Base-by-base conservation (phyloP, 2,113 vertebrate species). In the Benitochromis conjunctus region DNA sequence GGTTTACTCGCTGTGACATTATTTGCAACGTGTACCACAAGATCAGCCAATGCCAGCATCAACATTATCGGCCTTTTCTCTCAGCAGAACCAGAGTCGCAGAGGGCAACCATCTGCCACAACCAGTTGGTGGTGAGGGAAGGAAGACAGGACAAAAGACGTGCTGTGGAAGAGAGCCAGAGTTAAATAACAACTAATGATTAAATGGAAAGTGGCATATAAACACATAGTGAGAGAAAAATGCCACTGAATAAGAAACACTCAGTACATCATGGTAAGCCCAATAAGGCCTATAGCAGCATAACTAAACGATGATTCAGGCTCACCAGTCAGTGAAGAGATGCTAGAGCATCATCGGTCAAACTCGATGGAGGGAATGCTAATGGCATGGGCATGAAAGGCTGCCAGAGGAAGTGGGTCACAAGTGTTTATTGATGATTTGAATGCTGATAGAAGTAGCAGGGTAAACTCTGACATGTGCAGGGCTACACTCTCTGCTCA, bases 1-100 rank as follows among this genome's bases (percentile, higher is more conserved):
- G 84, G 77, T 86, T 90, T 87, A 79, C 55, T 86, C 58, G 57
- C 89, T 88, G 79, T 89, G 91, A 91, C 92, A 89, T 64, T 51
- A 55, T 58, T 83, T 87, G 80, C 85, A 84, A 87, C 77, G 51
- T 89, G 43, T 38, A 31, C 46, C 6, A 7, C 55, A 78, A 18
- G 66, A 48, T 66, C 38, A 64, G 58, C 53, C 77, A 29, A 51
- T 18, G 26, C 18, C 6, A 74, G 24, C 24, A 19, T 78, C 9
- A 10, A 60, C 71, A 31, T 51, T 51, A 76, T 76, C 16, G 3
- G 24, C 34, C 29, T 26, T 53, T 38, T 9, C 38, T 13, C 60
- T 66, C 60, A 66, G 19, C 60, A 66, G 34, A 66, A 38, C 60
- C 60, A 66, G 60, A 19, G 19, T 38, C 60, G 43, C 5, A 6